Percentiles rank a stretch among this genome's conserved stretches.
Conservation (phyloP, 1,140 invertebrate genomes). For the Metaphire vulgaris region DNA sequence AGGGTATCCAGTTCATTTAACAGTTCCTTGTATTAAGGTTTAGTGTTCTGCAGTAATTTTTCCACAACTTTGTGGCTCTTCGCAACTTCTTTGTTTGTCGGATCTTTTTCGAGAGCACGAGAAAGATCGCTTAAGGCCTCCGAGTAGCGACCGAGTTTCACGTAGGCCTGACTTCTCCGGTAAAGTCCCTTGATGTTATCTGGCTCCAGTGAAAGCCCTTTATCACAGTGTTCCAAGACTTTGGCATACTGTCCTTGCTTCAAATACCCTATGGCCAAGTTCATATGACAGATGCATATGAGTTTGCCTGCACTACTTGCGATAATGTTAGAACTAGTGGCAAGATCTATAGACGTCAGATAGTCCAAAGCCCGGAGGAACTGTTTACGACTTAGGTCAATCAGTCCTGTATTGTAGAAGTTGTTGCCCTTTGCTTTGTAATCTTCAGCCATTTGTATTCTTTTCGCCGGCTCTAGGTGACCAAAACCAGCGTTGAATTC, state of each 20-base stretch:
- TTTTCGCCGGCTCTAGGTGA: neutral
- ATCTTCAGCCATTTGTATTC: neutral
- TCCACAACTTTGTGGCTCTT: conserved; percentile 21
- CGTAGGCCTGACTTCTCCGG: conserved; percentile 39
- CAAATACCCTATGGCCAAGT: conserved; percentile 53
- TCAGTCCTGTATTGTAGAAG: neutral
- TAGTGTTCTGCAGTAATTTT: conserved; percentile 13
- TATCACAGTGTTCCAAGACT: conserved; percentile 60
- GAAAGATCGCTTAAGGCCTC: conserved; percentile 36
- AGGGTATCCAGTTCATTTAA: too few relatives aligned
- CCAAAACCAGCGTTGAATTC: neutral
- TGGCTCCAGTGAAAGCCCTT: conserved; percentile 57
- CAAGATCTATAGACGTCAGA: neutral
- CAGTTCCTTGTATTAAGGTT: too few relatives aligned
- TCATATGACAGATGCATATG: conserved; percentile 34
- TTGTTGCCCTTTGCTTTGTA: neutral
- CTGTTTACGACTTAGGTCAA: neutral
- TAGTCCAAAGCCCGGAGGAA: neutral
- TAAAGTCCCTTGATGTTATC: conserved; percentile 59
- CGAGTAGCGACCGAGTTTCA: conserved; percentile 33
- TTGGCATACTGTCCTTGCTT: conserved; percentile 58
- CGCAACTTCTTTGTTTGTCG: conserved; percentile 34
- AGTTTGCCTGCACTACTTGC: neutral
- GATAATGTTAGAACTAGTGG: neutral
- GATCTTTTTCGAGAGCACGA: conserved; percentile 34